Evolutionary conservation across 2,888 invertebrate species (phyloP).

Genomic region (Amblyjoppa fuscipennis): DNA sequence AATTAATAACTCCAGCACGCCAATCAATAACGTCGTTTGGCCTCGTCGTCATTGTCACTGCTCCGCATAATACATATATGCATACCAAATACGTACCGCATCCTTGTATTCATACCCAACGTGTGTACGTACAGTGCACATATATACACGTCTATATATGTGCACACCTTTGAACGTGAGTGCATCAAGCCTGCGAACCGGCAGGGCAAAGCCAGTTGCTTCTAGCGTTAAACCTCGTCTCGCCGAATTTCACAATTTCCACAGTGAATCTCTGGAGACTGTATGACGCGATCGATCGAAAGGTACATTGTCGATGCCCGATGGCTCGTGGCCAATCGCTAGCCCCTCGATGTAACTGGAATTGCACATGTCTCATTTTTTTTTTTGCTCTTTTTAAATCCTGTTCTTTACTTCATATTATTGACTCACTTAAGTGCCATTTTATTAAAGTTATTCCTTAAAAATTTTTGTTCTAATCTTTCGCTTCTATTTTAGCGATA

Average conservation of each 20-base stretch:
- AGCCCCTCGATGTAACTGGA: conserved; percentile 60
- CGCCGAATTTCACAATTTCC: conserved; percentile 44
- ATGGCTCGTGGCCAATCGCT: conserved; percentile 56
- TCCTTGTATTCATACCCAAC: conserved; percentile 15
- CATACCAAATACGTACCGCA: conserved; percentile 47
- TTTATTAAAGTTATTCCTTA: not conserved
- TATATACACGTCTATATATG: not conserved
- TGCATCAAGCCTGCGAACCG: conserved; percentile 43
- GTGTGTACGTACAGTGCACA: not conserved
- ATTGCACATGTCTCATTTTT: conserved; percentile 36
- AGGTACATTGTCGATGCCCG: conserved; percentile 52
- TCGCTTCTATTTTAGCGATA: conserved; percentile 32
- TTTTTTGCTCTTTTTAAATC: not conserved
- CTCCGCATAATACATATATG: conserved; percentile 65
- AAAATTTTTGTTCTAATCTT: conserved; percentile 21
- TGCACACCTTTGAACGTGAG: conserved; percentile 17
- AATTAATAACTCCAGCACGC: conserved; percentile 84
- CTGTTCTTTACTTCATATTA: not conserved
- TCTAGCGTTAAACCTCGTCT: conserved; percentile 42
- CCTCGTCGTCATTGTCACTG: conserved; percentile 71
- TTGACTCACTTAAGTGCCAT: no score
- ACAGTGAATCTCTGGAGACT: conserved; percentile 31
- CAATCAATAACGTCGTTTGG: conserved; percentile 80
- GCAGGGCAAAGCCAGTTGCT: conserved; percentile 40
- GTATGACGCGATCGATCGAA: conserved; percentile 33